phyloP scores from a whole-genome alignment of 2,113 vertebrate genomes.

The Burhinus oedicnemus region DNA sequence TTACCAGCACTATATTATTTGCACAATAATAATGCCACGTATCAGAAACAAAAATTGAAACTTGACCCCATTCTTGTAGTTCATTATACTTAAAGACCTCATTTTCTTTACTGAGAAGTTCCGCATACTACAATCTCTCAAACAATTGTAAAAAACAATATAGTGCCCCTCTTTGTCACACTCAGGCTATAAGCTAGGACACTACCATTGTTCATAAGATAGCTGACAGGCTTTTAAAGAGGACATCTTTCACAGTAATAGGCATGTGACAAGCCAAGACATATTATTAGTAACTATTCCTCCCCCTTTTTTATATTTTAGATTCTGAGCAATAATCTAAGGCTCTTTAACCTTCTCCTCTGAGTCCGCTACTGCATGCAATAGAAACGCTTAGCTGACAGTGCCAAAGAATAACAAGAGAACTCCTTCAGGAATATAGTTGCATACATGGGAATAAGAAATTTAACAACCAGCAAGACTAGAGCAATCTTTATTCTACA shows the following conservation, averaged over 20 bases:
- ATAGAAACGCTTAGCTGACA: neutral
- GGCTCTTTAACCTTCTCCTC: neutral
- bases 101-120: neutral
- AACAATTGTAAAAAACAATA: neutral
- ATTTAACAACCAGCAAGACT: neutral
- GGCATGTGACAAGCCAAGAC: neutral
- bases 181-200: neutral
- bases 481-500: neutral
- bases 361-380: neutral
- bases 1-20: neutral
- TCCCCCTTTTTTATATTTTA: neutral
- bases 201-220: neutral
- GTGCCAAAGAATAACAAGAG: neutral
- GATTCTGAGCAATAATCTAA: neutral
- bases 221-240: neutral
- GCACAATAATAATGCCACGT: neutral
- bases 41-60: neutral
- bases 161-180: neutral
- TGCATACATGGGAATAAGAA: neutral
- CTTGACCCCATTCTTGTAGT: neutral
- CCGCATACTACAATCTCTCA: neutral
- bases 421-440: neutral
- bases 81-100: neutral
- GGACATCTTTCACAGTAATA: neutral
- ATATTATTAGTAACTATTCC: neutral